Evolutionary conservation across 2,888 invertebrate species (phyloP).

Genomic region (Agrochola circellaris): DNA sequence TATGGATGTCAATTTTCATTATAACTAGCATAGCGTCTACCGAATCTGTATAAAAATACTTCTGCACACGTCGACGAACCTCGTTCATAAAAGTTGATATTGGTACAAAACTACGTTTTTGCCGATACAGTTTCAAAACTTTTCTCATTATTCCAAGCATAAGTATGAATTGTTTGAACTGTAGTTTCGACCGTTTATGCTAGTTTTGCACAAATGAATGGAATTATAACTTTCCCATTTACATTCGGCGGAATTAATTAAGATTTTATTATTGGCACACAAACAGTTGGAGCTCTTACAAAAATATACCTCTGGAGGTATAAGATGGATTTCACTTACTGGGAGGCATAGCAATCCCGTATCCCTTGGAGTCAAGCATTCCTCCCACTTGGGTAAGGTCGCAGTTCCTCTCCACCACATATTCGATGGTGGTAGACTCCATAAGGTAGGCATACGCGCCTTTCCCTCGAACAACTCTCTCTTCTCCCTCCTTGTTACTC

Average conservation of each 20-base stretch:
- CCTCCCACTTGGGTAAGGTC: slow-evolving; percentile 97
- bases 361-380: slow-evolving; percentile 98
- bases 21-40: neutral
- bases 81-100: slow-evolving; percentile 58
- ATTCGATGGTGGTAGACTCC: slow-evolving; percentile 99
- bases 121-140: slow-evolving; percentile 54
- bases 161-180: slow-evolving; percentile 41
- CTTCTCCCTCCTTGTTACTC: slow-evolving; percentile 97
- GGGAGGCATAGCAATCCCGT: slow-evolving; percentile 98
- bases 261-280: neutral
- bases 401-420: slow-evolving; percentile 97
- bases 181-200: slow-evolving; percentile 32
- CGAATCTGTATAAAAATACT: slow-evolving; percentile 35
- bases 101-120: slow-evolving; percentile 49
- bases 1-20: neutral
- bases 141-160: slow-evolving; percentile 57
- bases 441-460: slow-evolving; percentile 98
- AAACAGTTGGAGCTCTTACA: neutral
- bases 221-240: slow-evolving; percentile 22
- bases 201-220: slow-evolving; percentile 33
- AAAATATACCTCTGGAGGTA: neutral
- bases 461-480: slow-evolving; percentile 95
- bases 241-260: slow-evolving; percentile 25
- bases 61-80: slow-evolving; percentile 32
- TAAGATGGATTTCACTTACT: slow-evolving; percentile 90